phyloP scores from a whole-genome alignment of 2,888 invertebrate species.

The Tricholauxania praeusta region DNA sequence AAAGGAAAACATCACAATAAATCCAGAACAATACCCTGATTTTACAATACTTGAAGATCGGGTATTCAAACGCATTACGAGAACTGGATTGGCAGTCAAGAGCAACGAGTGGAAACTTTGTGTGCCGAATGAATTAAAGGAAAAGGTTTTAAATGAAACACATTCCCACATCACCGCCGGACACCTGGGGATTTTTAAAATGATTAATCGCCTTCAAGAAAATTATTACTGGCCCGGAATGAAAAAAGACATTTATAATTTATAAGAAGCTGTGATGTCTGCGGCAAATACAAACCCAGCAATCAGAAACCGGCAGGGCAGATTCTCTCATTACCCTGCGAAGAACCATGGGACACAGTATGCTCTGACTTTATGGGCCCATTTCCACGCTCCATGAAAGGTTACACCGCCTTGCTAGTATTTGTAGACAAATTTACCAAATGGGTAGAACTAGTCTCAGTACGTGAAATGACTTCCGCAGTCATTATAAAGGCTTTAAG shows the following conservation, averaged over 20 bases:
- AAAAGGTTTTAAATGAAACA: not conserved
- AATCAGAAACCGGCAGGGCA: not conserved
- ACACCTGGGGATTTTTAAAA: constrained; percentile 20
- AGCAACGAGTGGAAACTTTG: not conserved
- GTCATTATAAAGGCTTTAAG: not conserved
- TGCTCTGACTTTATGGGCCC: constrained; percentile 2
- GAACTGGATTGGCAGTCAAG: not conserved
- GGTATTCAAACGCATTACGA: not conserved
- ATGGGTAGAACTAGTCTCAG: not conserved
- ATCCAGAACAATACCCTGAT: not conserved
- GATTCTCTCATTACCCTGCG: not conserved
- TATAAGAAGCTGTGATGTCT: not conserved
- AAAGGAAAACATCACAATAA: not conserved
- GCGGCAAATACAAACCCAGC: not conserved
- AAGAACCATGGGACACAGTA: not conserved
- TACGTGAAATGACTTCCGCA: not conserved
- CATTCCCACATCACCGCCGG: constrained; percentile 22
- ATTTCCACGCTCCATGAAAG: not conserved
- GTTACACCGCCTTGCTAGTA: not conserved
- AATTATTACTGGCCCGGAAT: constrained; percentile 8
- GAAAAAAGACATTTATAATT: not conserved
- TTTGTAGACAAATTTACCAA: constrained; percentile 7
- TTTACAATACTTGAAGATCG: not conserved
- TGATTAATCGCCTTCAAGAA: not conserved
- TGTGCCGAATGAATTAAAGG: not conserved